Conservation (phyloP, 2,888 invertebrate genomes). For the Ferrisia virgata region DNA sequence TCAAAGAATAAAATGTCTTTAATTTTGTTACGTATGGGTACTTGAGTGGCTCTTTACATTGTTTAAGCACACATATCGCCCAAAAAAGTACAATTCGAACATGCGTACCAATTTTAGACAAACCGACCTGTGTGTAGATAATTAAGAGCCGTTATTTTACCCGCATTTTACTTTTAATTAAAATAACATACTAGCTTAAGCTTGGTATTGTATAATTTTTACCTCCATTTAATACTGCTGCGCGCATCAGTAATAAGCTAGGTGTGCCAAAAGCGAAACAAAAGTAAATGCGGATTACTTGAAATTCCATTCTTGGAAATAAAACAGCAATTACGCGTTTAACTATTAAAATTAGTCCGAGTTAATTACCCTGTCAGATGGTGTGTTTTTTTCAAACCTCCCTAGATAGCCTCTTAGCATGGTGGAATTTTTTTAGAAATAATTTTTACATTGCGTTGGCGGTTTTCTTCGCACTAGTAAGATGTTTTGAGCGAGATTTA, state of each 20-base stretch:
- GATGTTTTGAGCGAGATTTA: no score
- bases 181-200: background rate
- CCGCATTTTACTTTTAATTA: constrained; percentile 1
- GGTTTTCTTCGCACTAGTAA: no score
- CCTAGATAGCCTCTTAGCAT: no score
- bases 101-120: background rate
- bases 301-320: background rate
- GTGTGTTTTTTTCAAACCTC: no score
- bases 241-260: background rate
- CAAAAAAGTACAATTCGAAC: background rate
- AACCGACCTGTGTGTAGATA: background rate
- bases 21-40: no score
- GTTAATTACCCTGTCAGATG: background rate
- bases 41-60: no score
- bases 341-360: background rate
- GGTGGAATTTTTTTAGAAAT: no score
- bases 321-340: background rate
- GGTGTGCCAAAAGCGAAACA: background rate
- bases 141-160: background rate
- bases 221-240: background rate
- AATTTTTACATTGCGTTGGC: no score
- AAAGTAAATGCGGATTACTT: background rate
- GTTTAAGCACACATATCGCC: background rate
- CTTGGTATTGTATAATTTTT: background rate
- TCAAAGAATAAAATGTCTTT: no score